Evolutionary conservation across 2,113 vertebrate species (phyloP).

Genomic region (Phyllostomus hastatus): DNA sequence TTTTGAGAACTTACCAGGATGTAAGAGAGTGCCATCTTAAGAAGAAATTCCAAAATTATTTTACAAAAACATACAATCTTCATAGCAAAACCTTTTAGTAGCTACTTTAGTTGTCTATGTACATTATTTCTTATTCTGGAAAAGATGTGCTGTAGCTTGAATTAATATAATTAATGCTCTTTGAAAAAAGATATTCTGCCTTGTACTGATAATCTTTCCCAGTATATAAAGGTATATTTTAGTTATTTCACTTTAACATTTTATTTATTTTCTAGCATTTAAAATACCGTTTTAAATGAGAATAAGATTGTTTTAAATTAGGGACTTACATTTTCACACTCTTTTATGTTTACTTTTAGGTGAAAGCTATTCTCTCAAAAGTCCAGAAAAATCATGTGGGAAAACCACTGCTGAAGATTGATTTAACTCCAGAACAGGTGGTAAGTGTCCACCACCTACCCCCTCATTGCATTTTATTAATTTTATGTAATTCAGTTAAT

Average conservation of each 20-base stretch:
- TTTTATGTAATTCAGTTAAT: conserved; percentile 52
- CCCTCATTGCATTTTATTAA: background rate
- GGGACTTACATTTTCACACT: background rate
- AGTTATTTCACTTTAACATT: background rate
- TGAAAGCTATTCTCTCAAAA: conserved; percentile 85
- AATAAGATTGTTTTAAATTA: conserved; percentile 39
- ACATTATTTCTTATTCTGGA: background rate
- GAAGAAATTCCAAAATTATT: conserved; percentile 23
- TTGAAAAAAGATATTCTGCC: background rate
- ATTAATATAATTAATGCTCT: background rate
- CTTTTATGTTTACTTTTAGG: conserved; percentile 78
- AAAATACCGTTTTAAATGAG: background rate
- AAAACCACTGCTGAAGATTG: conserved; percentile 85
- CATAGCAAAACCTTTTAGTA: background rate
- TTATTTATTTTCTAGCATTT: conserved; percentile 17
- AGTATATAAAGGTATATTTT: background rate
- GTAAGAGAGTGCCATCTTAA: background rate
- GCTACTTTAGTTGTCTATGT: background rate
- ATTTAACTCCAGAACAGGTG: conserved; percentile 88
- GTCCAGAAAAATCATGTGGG: conserved; percentile 84
- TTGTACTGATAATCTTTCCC: background rate
- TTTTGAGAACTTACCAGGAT: background rate
- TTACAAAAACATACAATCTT: background rate
- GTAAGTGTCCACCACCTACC: conserved; percentile 73
- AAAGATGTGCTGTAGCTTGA: background rate